Conservation (phyloP, 1,140 invertebrate genomes). For the Zeugodacus cucurbitae region DNA sequence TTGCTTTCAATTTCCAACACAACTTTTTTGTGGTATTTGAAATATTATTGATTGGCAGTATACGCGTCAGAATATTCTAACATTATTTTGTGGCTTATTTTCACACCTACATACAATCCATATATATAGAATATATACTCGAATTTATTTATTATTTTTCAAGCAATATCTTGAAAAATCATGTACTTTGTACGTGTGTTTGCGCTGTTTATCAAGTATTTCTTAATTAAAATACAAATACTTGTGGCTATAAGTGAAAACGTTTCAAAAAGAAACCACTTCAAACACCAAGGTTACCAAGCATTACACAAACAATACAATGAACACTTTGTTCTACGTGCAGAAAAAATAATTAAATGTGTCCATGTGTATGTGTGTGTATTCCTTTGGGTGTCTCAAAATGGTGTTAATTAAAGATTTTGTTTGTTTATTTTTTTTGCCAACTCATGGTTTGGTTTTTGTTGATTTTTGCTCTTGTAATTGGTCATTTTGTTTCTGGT, state of each 20-base stretch:
- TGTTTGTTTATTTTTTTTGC: constrained; percentile 6
- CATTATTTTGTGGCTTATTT: background rate
- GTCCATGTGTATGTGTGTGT: background rate
- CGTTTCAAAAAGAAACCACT: background rate
- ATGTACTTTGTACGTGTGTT: background rate
- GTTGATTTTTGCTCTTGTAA: background rate
- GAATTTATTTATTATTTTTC: background rate
- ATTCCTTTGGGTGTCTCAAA: background rate
- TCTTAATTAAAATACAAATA: constrained; percentile 4
- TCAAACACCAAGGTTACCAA: constrained; percentile 14
- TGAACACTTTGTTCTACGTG: background rate
- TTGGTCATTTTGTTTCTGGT: background rate
- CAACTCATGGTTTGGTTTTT: background rate
- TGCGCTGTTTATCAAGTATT: background rate
- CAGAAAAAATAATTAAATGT: background rate
- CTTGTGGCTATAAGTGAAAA: background rate
- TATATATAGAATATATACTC: too few species aligned
- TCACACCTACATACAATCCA: too few species aligned
- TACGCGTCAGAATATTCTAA: background rate
- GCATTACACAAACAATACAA: background rate
- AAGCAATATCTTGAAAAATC: background rate
- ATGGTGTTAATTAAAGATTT: constrained; percentile 32
- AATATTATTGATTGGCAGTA: background rate
- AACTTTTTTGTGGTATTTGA: background rate
- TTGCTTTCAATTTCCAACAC: background rate